Conservation (phyloP, 2,888 invertebrate species). For the Mythimna pallens region DNA sequence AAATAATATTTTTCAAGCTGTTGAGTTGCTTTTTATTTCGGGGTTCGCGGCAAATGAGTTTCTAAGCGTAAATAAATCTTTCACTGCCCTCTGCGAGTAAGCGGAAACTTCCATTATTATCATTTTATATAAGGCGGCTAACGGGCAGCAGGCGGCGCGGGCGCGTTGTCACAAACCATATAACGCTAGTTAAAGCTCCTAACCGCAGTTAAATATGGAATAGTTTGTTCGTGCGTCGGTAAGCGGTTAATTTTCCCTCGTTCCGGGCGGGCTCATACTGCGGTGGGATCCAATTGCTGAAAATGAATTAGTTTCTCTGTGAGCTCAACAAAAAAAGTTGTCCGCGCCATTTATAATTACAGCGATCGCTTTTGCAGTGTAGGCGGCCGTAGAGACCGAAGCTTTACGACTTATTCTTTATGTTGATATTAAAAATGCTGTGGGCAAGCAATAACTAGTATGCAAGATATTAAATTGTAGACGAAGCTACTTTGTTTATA, state of each 20-base stretch:
- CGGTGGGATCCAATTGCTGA: constrained; percentile 44
- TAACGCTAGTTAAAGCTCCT: constrained; percentile 49
- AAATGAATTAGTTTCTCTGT: constrained; percentile 54
- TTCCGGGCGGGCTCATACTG: constrained; percentile 46
- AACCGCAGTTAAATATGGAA: constrained; percentile 62
- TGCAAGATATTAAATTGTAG: constrained; percentile 46
- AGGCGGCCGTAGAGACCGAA: constrained; percentile 4
- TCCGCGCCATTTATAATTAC: constrained; percentile 41
- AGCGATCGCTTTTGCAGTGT: constrained; percentile 43
- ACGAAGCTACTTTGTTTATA: constrained; percentile 16
- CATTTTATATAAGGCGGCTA: constrained; percentile 66
- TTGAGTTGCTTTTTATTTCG: constrained; percentile 85
- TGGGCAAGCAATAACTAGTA: constrained; percentile 38
- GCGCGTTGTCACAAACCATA: constrained; percentile 42
- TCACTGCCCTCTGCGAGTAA: constrained; percentile 71
- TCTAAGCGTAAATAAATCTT: constrained; percentile 87
- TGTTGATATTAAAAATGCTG: constrained; percentile 53
- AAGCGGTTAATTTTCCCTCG: constrained; percentile 56
- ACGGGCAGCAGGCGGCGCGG: constrained; percentile 24
- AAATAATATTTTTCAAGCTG: constrained; percentile 88
- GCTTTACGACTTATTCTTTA: constrained; percentile 53
- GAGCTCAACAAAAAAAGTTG: constrained; percentile 35
- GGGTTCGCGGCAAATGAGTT: constrained; percentile 83
- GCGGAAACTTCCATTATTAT: constrained; percentile 75
- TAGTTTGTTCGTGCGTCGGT: constrained; percentile 53